These are phyloP conservation scores for Biston stratarius DNA, from an alignment of 2,888 invertebrate genomes.

Conservation along the genomic window DNA sequence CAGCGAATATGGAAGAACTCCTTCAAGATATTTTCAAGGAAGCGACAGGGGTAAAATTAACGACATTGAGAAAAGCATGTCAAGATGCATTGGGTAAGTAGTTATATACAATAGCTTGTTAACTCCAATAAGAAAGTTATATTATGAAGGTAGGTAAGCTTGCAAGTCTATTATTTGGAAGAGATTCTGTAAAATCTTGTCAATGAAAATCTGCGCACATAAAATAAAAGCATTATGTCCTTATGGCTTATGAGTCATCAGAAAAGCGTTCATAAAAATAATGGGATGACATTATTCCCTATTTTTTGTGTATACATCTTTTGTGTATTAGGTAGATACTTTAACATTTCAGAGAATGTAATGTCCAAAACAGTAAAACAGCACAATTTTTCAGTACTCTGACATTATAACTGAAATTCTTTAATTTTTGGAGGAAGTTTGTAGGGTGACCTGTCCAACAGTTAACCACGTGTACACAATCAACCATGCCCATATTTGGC, in stretches of 20 bases:
- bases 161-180: background rate
- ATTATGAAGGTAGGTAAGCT: background rate
- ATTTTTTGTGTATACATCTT: background rate
- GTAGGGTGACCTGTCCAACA: too few species aligned
- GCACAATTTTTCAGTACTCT: too few species aligned
- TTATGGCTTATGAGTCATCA: conserved; percentile 19
- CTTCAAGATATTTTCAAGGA: conserved; percentile 94
- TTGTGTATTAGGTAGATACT: background rate
- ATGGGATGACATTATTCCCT: background rate
- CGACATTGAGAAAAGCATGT: conserved; percentile 91
- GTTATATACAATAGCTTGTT: background rate
- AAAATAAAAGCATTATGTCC: background rate
- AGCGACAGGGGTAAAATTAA: conserved; percentile 92
- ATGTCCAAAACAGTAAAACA: too few species aligned
- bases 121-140: background rate
- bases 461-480: too few species aligned
- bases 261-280: background rate
- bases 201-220: background rate
- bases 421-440: too few species aligned
- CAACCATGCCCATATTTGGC: too few species aligned
- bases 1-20: conserved; percentile 91
- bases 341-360: too few species aligned
- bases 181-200: background rate
- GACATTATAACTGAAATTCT: too few species aligned
- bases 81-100: conserved; percentile 93